Percentiles rank a stretch among this genome's conserved stretches.
Conservation (phyloP, 2,797 vertebrate species). For the Rhabdomys pumilio region DNA sequence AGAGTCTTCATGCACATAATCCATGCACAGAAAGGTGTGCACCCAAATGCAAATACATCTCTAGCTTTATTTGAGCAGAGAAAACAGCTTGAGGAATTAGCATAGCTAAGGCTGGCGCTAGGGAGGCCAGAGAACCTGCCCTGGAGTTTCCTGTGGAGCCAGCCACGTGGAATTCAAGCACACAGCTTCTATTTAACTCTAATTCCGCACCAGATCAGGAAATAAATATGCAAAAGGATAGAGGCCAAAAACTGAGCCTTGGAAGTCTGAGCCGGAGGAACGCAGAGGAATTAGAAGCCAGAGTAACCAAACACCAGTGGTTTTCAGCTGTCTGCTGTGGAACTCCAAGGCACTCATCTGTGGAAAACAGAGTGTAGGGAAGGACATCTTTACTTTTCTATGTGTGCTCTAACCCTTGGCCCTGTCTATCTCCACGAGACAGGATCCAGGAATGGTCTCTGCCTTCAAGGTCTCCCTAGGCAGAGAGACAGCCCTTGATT, state of each 20-base stretch:
- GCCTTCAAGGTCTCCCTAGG: slow-evolving; percentile 36
- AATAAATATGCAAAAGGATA: slow-evolving; percentile 83
- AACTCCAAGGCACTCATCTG: slow-evolving; percentile 63
- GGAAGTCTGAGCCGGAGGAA: slow-evolving; percentile 73
- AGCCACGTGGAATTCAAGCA: slow-evolving; percentile 84
- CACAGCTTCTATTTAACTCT: slow-evolving; percentile 84
- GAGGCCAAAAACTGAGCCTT: slow-evolving; percentile 80
- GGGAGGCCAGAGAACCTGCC: slow-evolving; percentile 82
- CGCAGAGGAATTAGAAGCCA: slow-evolving; percentile 80
- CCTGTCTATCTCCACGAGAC: neutral
- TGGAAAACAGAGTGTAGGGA: slow-evolving; percentile 74
- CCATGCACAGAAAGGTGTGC: slow-evolving; percentile 77
- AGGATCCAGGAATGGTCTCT: slow-evolving; percentile 5
- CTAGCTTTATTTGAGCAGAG: slow-evolving; percentile 79
- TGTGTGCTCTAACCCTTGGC: slow-evolving; percentile 32
- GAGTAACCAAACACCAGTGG: slow-evolving; percentile 79
- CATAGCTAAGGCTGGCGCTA: slow-evolving; percentile 76
- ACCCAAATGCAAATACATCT: slow-evolving; percentile 72
- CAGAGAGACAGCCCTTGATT: slow-evolving; percentile 61
- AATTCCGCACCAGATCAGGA: slow-evolving; percentile 85
- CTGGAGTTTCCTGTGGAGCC: slow-evolving; percentile 81
- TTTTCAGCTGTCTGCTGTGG: slow-evolving; percentile 78
- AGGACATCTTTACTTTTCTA: slow-evolving; percentile 73
- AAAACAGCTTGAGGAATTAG: slow-evolving; percentile 83
- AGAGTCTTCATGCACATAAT: slow-evolving; percentile 67